A percentile compares a stretch with the other conserved stretches of the same genome.
Evolutionary conservation across 2,888 invertebrate species (phyloP).

Genomic region (Perithous albicinctus): DNA sequence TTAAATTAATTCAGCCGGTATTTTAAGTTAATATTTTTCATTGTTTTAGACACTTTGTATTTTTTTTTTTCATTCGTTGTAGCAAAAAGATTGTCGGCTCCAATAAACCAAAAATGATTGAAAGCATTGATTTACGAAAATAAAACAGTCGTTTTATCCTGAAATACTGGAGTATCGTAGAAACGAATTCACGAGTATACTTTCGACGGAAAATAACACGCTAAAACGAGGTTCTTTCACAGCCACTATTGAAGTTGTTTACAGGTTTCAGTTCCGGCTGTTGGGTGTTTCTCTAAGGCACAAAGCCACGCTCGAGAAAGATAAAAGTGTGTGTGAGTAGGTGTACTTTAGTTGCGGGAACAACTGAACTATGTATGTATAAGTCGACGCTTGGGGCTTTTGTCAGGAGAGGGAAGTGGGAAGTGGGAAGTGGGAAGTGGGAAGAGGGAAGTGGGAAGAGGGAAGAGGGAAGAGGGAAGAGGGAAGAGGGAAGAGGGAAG

Average conservation of each 20-base stretch:
- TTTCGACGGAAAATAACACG: not conserved
- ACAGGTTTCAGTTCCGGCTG: constrained; percentile 1
- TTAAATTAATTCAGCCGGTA: no score
- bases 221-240: constrained; percentile 12
- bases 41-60: not conserved
- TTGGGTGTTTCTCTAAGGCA: not conserved
- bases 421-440: no score
- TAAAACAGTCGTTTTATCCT: not conserved
- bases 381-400: not conserved
- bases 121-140: not conserved
- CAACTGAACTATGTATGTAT: constrained; percentile 18
- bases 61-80: no score
- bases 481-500: no score
- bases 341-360: not conserved
- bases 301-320: not conserved
- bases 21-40: no score
- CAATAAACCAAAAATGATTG: not conserved
- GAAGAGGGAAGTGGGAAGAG: no score
- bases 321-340: not conserved
- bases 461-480: no score
- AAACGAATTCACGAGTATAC: not conserved
- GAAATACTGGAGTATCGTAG: not conserved
- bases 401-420: no score
- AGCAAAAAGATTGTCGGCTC: not conserved
- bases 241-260: constrained; percentile 5